Percentiles rank a stretch among this genome's conserved stretches.
phyloP scores from a whole-genome alignment of 1,140 invertebrate species.

The Ctenoplectra terminalis region DNA sequence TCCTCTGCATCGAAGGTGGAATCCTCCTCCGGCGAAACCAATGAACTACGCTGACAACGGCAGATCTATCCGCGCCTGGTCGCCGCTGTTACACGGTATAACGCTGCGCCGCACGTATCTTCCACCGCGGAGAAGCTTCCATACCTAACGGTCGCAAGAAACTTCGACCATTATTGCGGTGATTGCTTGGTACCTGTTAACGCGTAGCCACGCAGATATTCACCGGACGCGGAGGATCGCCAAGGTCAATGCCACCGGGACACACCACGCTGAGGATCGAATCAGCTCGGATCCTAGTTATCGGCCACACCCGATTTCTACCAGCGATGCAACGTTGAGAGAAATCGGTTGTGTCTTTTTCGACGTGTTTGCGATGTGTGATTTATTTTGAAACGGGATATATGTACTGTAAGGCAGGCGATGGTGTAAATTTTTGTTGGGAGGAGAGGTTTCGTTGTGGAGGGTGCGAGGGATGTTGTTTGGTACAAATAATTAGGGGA shows the following conservation, averaged over 20 bases:
- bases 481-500: no score
- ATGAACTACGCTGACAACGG: slow-evolving; percentile 63
- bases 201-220: slow-evolving; percentile 63
- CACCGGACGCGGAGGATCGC: slow-evolving; percentile 55
- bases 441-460: no score
- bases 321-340: neutral
- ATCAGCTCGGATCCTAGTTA: slow-evolving; percentile 68
- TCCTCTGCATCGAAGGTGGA: slow-evolving; percentile 61
- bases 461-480: no score
- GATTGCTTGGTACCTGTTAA: slow-evolving; percentile 70
- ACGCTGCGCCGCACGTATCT: slow-evolving; percentile 41
- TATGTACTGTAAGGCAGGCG: no score
- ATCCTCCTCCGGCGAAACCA: slow-evolving; percentile 60
- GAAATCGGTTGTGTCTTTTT: neutral
- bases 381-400: no score
- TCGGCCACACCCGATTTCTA: slow-evolving; percentile 67
- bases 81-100: slow-evolving; percentile 31
- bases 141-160: slow-evolving; percentile 72
- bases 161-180: slow-evolving; percentile 67
- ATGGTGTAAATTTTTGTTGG: no score
- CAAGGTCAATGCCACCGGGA: slow-evolving; percentile 75
- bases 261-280: slow-evolving; percentile 26
- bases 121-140: slow-evolving; percentile 42
- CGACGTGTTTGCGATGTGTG: neutral
- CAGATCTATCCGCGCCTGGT: slow-evolving; percentile 61